These are phyloP conservation scores for Zygaena filipendulae DNA, from an alignment of 2,888 invertebrate species.

Conservation along the genomic window DNA sequence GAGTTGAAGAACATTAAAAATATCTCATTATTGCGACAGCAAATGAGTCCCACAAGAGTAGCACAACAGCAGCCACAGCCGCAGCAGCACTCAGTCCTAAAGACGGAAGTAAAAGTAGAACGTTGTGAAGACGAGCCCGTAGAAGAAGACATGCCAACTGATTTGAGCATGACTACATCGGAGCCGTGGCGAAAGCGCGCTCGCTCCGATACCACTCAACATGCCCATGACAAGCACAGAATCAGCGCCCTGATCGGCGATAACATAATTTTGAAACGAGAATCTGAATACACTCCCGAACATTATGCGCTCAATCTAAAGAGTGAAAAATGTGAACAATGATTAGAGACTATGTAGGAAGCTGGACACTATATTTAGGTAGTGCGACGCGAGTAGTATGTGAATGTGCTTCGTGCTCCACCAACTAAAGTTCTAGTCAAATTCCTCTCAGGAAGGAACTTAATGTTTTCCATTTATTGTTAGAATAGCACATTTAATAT, in stretches of 20 bases:
- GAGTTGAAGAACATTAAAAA: constrained; percentile 95
- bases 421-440: constrained; percentile 55
- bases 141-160: constrained; percentile 77
- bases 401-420: constrained; percentile 34
- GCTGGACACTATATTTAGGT: constrained; percentile 32
- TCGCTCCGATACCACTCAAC: constrained; percentile 33
- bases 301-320: constrained; percentile 59
- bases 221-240: constrained; percentile 56
- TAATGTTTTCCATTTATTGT: constrained; percentile 45
- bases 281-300: constrained; percentile 48
- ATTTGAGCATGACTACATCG: constrained; percentile 71
- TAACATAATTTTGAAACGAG: constrained; percentile 55
- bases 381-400: constrained; percentile 31
- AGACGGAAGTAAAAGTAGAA: constrained; percentile 61
- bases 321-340: constrained; percentile 68
- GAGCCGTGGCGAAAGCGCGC: constrained; percentile 61
- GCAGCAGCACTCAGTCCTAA: constrained; percentile 44
- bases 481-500: background rate
- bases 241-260: constrained; percentile 64
- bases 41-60: constrained; percentile 74
- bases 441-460: constrained; percentile 50
- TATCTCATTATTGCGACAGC: constrained; percentile 87
- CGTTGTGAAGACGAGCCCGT: constrained; percentile 59
- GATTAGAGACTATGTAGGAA: constrained; percentile 28
- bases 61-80: too few species aligned